phyloP scores from a whole-genome alignment of 2,797 vertebrate genomes.

The Amblyraja radiata region DNA sequence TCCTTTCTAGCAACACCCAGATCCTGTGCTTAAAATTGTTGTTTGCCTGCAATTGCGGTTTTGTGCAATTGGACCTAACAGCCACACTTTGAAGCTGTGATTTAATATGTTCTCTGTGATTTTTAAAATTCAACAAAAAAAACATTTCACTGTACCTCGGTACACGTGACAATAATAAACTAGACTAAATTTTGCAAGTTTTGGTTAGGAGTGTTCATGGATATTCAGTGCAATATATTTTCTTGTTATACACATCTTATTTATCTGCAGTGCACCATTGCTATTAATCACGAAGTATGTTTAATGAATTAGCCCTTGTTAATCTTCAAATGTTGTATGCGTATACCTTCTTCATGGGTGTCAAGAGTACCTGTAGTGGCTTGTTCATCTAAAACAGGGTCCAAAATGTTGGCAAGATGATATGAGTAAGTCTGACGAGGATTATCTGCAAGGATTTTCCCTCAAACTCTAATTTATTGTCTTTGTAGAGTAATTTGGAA shows the following conservation, averaged over 20 bases:
- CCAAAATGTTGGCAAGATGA: constrained; percentile 6
- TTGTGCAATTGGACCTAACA: background rate
- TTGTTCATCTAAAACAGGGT: background rate
- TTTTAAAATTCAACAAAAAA: too few relatives aligned
- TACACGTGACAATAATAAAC: too few relatives aligned
- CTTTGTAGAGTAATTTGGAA: background rate
- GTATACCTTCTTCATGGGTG: background rate
- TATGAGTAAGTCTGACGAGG: background rate
- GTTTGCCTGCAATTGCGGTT: background rate
- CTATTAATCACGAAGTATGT: background rate
- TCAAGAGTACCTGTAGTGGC: background rate
- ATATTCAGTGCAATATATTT: background rate
- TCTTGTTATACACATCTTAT: background rate
- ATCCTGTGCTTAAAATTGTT: background rate
- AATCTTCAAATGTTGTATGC: background rate
- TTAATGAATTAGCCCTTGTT: background rate
- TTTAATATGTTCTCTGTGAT: background rate
- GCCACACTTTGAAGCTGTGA: background rate
- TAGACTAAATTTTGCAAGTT: background rate
- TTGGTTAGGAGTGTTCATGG: background rate
- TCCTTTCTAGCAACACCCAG: too few relatives aligned
- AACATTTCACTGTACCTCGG: background rate
- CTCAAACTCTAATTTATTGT: constrained; percentile 4
- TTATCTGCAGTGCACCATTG: background rate
- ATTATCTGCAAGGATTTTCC: background rate